Percentiles rank a stretch among this genome's conserved stretches.
Conservation (phyloP, 2,888 invertebrate species). For the Antheraea assamensis region DNA sequence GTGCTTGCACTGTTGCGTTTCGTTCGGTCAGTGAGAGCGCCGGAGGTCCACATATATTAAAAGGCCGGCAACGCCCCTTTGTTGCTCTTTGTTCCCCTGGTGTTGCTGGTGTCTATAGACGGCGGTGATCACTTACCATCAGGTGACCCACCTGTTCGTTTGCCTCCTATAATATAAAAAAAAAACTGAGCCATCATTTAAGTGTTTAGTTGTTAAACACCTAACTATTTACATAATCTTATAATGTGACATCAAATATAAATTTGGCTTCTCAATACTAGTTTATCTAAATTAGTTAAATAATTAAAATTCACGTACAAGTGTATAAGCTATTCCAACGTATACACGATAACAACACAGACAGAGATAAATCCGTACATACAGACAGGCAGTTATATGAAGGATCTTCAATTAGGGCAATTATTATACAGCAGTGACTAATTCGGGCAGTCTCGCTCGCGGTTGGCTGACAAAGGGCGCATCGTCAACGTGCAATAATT, state of each 20-base stretch:
- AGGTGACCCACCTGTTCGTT: no score
- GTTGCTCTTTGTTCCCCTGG: no score
- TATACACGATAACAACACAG: background rate
- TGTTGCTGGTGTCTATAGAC: no score
- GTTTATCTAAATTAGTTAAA: background rate
- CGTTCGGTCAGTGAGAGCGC: no score
- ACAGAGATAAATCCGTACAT: conserved; percentile 22
- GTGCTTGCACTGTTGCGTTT: no score
- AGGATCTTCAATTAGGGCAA: conserved; percentile 67
- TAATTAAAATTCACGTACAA: background rate
- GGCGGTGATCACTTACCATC: no score
- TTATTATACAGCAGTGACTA: conserved; percentile 54
- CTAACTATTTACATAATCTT: no score
- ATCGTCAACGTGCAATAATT: conserved; percentile 76
- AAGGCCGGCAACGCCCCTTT: no score
- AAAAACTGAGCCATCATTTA: no score
- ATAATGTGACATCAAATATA: background rate
- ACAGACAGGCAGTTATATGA: conserved; percentile 36
- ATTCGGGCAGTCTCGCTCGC: conserved; percentile 56
- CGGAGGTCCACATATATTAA: no score
- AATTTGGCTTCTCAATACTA: background rate
- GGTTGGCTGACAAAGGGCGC: conserved; percentile 70
- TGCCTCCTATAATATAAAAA: no score
- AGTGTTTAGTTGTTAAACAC: no score
- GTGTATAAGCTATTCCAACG: background rate